phyloP scores from a whole-genome alignment of 2,113 vertebrate genomes.

The Calcarius ornatus region DNA sequence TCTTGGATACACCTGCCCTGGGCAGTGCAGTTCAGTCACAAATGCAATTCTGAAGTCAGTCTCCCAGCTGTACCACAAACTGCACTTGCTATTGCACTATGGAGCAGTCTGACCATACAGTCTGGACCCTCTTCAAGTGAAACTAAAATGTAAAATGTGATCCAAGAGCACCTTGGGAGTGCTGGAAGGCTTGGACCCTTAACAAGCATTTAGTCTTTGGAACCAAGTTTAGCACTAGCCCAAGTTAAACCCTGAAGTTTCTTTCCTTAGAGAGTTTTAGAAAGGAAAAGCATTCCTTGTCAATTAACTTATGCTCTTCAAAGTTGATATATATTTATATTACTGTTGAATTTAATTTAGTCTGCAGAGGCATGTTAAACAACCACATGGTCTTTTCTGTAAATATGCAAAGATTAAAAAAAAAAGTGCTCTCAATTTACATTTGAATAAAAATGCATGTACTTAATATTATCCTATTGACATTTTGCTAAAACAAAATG shows the following conservation, averaged over 20 bases:
- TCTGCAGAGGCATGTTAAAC: conserved; percentile 6
- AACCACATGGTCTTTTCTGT: neutral
- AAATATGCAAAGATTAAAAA: neutral
- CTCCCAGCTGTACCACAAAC: neutral
- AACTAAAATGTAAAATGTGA: neutral
- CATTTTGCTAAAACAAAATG: conserved; percentile 33
- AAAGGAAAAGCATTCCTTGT: neutral
- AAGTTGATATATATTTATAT: conserved; percentile 16
- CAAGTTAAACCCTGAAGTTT: neutral
- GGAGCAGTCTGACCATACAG: neutral
- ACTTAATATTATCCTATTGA: conserved; percentile 51
- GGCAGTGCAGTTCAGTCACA: neutral
- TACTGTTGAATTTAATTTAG: conserved; percentile 37
- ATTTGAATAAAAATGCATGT: conserved; percentile 46
- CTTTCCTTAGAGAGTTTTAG: neutral
- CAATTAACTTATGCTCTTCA: neutral
- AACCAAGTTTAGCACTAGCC: neutral
- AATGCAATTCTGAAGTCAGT: neutral
- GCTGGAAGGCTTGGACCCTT: neutral
- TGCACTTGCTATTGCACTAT: neutral
- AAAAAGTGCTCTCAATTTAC: neutral
- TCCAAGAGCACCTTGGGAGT: neutral
- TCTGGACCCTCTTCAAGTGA: neutral
- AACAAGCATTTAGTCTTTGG: neutral
- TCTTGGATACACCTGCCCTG: rapidly evolving